These are phyloP conservation scores for Phoxinus dragarum DNA, from an alignment of 2,797 vertebrate genomes.

Conservation along the genomic window DNA sequence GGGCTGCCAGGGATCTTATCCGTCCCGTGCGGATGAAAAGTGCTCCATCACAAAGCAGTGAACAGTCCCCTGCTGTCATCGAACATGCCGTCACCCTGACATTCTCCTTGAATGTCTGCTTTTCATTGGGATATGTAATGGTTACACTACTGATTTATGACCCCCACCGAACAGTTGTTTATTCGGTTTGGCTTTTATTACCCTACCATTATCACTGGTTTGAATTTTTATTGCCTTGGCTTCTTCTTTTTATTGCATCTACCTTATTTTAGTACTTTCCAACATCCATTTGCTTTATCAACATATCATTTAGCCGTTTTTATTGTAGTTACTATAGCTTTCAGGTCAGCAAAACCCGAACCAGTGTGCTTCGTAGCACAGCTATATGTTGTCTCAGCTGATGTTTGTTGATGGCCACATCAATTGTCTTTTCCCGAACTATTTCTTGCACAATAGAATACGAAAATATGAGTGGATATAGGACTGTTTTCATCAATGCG, in stretches of 20 bases:
- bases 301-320: slow-evolving; percentile 22
- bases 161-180: slow-evolving; percentile 13
- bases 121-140: slow-evolving; percentile 43
- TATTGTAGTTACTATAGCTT: slow-evolving; percentile 8
- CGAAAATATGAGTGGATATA: slow-evolving; percentile 54
- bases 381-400: slow-evolving; percentile 59
- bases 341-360: slow-evolving; percentile 17
- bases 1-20: slow-evolving; percentile 73
- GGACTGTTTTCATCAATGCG: slow-evolving; percentile 63
- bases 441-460: too few species aligned
- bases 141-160: slow-evolving; percentile 30
- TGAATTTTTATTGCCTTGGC: slow-evolving; percentile 6
- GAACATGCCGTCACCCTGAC: slow-evolving; percentile 44
- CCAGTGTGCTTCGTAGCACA: not conserved
- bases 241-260: slow-evolving; percentile 32
- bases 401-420: slow-evolving; percentile 65
- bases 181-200: slow-evolving; percentile 25
- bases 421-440: too few species aligned
- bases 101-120: slow-evolving; percentile 53
- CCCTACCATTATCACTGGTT: slow-evolving; percentile 25
- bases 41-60: slow-evolving; percentile 51
- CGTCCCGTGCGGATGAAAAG: slow-evolving; percentile 73
- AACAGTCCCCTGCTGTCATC: slow-evolving; percentile 49
- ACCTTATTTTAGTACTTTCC: slow-evolving; percentile 40
- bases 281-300: slow-evolving; percentile 16